Evolutionary conservation across 2,113 vertebrate species (phyloP).

Genomic region (Indicator maculatus): DNA sequence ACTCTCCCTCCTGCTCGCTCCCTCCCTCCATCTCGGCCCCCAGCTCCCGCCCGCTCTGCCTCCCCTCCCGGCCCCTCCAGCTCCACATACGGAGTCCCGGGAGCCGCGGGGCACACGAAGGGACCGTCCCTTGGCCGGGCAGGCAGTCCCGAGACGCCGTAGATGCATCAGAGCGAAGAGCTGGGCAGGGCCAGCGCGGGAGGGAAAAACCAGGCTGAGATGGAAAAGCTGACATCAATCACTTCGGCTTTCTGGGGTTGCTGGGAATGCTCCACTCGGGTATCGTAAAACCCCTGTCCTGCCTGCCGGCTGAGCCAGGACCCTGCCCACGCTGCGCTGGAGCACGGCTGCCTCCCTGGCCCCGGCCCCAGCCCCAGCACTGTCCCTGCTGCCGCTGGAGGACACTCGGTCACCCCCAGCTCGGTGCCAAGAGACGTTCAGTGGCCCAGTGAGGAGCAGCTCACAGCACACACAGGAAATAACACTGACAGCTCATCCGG

Average conservation of each 20-base stretch:
- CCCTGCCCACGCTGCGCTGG: neutral
- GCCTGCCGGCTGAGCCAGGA: neutral
- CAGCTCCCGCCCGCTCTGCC: rapidly evolving
- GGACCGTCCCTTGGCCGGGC: neutral
- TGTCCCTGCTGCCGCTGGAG: neutral
- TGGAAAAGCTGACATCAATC: neutral
- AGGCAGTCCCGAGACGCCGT: rapidly evolving
- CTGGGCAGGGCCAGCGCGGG: rapidly evolving
- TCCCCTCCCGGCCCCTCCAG: rapidly evolving
- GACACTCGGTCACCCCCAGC: neutral
- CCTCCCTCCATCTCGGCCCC: neutral
- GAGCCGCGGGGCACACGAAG: rapidly evolving
- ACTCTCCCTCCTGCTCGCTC: neutral
- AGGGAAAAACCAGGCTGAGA: neutral
- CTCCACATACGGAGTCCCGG: neutral
- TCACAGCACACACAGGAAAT: neutral
- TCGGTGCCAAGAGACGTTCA: neutral
- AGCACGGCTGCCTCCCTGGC: neutral
- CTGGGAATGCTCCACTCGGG: neutral
- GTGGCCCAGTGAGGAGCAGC: neutral
- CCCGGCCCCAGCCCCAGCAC: neutral
- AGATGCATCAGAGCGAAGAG: neutral
- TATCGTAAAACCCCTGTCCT: neutral
- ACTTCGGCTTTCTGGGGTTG: neutral
- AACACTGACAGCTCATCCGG: neutral